Base-by-base conservation (phyloP, 2,797 vertebrate genomes). In the Pogonophryne albipinna region DNA sequence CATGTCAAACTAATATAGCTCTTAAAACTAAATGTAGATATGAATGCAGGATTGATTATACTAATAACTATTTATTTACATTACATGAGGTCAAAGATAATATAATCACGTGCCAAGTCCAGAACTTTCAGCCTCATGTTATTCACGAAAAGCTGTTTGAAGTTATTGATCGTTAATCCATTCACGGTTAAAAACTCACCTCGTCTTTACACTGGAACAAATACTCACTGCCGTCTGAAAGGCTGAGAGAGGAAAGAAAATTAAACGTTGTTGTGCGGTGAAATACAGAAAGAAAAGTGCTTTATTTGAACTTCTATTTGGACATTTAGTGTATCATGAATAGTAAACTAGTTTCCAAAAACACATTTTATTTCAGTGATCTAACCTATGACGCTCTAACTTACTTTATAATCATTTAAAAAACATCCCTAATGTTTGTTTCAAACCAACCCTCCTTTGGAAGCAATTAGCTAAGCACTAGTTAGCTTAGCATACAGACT, bases 131-230 rank as follows among this genome's bases (percentile, higher is more conserved):
- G 47, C 14, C 50, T 41, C 16, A 3, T 64, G 41, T n/a, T n/a
- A 57, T 58, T 41, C 15, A 45, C 15, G 23, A 20, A 55, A 31
- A 66, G 46, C 6, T 47, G 10, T 14, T 59, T 14, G n/a, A 76
- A 16, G 14, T 51, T 16, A 16, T 5, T 53, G 1, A 20, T 5
- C 8, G 9, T 58, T 63, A 38, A 6, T 60, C 2, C 46, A 16
- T 61, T 0, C 0, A 41, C 10, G 12, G 42, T 53, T 66, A 41
- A 38, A 46, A 47, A 85, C 97, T 91, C 89, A 98, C 98, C 96
- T 99, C 97, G 38, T 99, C 97, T 94, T 97, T 99, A 92, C 96
- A 98, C n/a, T 99, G 98, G 94, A 99, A 99, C 71, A 99, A 92
- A 95, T 97, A 99, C 88, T 99, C 97, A 3, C 95, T 97, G 85